Evolutionary conservation across 1,140 invertebrate genomes (phyloP).

Genomic region (Cherax quadricarinatus): DNA sequence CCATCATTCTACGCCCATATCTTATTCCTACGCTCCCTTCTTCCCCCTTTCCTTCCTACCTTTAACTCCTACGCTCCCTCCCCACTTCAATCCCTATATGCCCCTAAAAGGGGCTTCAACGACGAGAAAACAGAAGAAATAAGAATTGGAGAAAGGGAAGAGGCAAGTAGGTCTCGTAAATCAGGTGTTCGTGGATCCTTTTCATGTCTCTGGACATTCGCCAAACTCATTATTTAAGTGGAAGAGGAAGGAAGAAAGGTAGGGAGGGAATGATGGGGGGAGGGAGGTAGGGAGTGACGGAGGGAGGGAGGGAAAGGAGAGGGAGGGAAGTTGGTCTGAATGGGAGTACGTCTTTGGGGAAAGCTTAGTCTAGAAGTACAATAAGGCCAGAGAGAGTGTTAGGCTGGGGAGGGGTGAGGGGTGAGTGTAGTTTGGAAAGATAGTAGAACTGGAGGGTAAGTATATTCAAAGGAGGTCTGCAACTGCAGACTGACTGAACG

Average conservation of each 20-base stretch:
- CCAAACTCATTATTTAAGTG: not conserved
- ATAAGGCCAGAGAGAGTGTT: no score
- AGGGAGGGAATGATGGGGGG: not conserved
- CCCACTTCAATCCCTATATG: not conserved
- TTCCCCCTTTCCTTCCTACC: no score
- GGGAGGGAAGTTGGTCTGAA: not conserved
- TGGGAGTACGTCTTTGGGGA: not conserved
- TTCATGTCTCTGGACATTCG: not conserved
- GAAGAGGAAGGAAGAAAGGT: not conserved
- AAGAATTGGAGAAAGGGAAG: not conserved
- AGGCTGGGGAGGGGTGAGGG: no score
- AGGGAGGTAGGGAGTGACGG: not conserved
- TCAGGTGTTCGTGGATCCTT: not conserved
- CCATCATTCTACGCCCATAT: no score
- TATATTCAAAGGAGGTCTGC: no score
- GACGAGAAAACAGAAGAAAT: not conserved
- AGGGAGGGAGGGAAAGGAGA: not conserved
- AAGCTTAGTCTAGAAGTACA: no score
- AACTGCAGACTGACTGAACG: no score
- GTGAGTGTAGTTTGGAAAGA: no score
- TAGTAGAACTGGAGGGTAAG: no score
- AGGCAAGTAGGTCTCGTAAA: conserved; percentile 3
- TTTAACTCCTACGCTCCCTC: not conserved
- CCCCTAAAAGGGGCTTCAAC: not conserved
- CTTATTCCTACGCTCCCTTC: no score